Percentiles rank a stretch among this genome's conserved stretches.
These are phyloP conservation scores for Eupithecia exiguata DNA, from an alignment of 2,888 invertebrate genomes.

Conservation along the genomic window DNA sequence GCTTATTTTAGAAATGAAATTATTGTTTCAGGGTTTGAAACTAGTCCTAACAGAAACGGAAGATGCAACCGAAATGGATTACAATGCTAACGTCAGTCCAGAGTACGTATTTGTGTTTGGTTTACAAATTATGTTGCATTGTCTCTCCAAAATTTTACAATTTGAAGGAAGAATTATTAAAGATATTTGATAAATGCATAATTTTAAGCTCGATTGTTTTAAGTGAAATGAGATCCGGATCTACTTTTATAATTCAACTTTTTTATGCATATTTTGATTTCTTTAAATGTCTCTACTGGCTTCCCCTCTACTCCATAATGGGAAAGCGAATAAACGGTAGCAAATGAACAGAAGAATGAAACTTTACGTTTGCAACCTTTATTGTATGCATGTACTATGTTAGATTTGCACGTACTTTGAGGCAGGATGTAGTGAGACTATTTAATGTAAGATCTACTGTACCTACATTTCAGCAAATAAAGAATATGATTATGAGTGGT, in stretches of 20 bases:
- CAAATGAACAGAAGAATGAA: background rate
- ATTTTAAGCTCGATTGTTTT: background rate
- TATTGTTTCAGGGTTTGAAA: conserved; percentile 85
- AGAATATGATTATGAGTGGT: no score
- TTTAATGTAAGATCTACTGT: no score
- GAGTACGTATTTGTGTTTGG: conserved; percentile 63
- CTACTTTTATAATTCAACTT: background rate
- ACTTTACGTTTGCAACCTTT: no score
- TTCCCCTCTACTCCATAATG: background rate
- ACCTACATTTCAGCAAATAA: no score
- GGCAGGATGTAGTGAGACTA: no score
- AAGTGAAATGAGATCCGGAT: no score
- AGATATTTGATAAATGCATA: background rate
- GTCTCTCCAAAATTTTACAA: background rate
- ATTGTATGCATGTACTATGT: no score
- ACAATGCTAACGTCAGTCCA: conserved; percentile 76
- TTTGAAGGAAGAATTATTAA: background rate
- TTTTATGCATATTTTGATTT: background rate
- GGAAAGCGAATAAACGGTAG: background rate
- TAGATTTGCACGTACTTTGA: no score
- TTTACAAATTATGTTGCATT: background rate
- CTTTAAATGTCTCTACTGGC: background rate
- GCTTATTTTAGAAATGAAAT: background rate
- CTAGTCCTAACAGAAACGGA: conserved; percentile 85
- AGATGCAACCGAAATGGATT: conserved; percentile 73